These are phyloP conservation scores for Megamerina dolium DNA, from an alignment of 2,888 invertebrate genomes.

Conservation along the genomic window DNA sequence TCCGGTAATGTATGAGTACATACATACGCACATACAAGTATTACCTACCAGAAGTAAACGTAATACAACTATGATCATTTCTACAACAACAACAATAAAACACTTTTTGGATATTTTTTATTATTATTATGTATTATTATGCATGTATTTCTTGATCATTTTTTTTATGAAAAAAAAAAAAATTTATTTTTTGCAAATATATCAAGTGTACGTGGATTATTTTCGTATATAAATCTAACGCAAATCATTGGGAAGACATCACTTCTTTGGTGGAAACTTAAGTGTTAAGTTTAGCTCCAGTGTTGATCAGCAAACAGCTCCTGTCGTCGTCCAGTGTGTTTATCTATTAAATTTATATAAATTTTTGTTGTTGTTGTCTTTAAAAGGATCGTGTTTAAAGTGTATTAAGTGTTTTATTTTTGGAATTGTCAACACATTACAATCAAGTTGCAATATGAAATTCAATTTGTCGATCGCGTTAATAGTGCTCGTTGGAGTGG, in stretches of 20 bases:
- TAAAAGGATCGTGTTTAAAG: slow-evolving; percentile 14
- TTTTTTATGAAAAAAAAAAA: too few relatives aligned
- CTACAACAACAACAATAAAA: too few relatives aligned
- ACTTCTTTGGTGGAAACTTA: slow-evolving; percentile 50
- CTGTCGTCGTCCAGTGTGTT: neutral
- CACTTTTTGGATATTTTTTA: too few relatives aligned
- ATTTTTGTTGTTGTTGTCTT: neutral
- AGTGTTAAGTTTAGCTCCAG: slow-evolving; percentile 50
- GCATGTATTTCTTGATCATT: too few relatives aligned
- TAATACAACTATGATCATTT: too few relatives aligned
- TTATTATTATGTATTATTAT: too few relatives aligned
- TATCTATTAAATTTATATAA: neutral
- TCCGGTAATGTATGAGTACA: too few relatives aligned
- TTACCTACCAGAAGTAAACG: too few relatives aligned
- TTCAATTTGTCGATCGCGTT: slow-evolving; percentile 34
- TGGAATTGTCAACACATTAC: neutral
- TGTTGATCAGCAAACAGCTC: slow-evolving; percentile 28
- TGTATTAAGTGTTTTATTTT: neutral
- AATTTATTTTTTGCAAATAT: too few relatives aligned
- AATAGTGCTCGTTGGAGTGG: slow-evolving; percentile 35
- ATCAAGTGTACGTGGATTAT: too few relatives aligned
- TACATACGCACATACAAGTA: too few relatives aligned
- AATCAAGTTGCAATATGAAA: slow-evolving; percentile 30
- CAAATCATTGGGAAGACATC: slow-evolving; percentile 40
- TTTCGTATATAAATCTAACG: slow-evolving; percentile 49